Evolutionary conservation across 2,888 invertebrate genomes (phyloP), one percentile per base, ranked within the genome.

Genomic region (Epistrophe eligans): DNA sequence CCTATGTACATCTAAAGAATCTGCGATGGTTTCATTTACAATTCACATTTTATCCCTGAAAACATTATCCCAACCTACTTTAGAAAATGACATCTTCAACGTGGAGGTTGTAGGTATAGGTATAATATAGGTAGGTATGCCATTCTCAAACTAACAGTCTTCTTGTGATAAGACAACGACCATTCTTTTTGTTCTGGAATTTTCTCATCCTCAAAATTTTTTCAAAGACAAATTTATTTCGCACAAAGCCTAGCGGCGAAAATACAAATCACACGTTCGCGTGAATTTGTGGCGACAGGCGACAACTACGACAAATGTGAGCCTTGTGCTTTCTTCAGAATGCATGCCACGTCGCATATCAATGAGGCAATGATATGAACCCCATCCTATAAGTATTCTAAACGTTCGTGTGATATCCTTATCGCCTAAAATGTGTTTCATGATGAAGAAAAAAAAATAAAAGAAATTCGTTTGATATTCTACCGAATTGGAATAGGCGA

Each of bases 241-340:
- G 19, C 58, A 67, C 50, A 79, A 15, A 76, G 72, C 87, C 87
- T 72, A 38, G 79, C 83, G 79, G 87, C 87, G 8, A 79, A 79
- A 60, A 74, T 71, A 87, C 83, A 83, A 87, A 79, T 79, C 87
- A 83, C 87, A 87, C 87, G 87, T 87, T 87, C 76, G 79, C 83
- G 83, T 77, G 62, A 83, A 58, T 83, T 83, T 66, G 76, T 67
- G 71, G 79, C 83, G 87, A 83, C 85, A 87, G 87, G 74, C 82
- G 87, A 87, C 87, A 87, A 71, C 71, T 79, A 87, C 87, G 87
- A 87, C 87, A 83, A 87, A 87, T 87, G 87, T 79, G 83, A 87
- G 83, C 79, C 83, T 71, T 87, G 87, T 79, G 87, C 79, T 76
- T 60, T 55, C 52, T 64, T 40, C 15, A n/a, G 67, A 76, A 79